Conservation (phyloP, 2,113 vertebrate species). For the Thunnus maccoyii region DNA sequence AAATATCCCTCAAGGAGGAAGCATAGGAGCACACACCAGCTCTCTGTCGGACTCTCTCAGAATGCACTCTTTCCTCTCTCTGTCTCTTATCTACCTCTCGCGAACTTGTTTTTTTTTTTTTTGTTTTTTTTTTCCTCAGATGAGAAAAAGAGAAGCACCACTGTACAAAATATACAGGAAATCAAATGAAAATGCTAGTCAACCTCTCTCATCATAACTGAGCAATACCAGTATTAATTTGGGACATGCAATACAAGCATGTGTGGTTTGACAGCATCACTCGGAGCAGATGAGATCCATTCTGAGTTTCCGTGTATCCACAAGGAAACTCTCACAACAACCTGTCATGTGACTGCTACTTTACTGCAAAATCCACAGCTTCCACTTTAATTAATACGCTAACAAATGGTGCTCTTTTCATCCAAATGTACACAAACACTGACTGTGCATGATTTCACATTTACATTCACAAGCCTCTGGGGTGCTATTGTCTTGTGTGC, state of each 20-base stretch:
- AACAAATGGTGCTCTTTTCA: conserved; percentile 41
- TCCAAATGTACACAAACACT: conserved; percentile 77
- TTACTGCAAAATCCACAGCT: conserved; percentile 76
- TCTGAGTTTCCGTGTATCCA: conserved; percentile 36
- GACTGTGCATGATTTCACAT: conserved; percentile 84
- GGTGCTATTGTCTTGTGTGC: conserved; percentile 85
- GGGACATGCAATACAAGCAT: background rate
- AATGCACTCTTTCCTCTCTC: conserved; percentile 39
- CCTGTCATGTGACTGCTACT: conserved; percentile 51
- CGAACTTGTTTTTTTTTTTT: conserved; percentile 2
- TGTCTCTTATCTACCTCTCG: conserved; percentile 26
- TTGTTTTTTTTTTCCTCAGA: background rate
- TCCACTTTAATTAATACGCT: background rate
- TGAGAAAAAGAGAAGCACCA: conserved; percentile 56
- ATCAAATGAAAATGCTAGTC: conserved; percentile 22
- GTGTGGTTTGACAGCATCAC: conserved; percentile 7
- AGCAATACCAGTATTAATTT: conserved; percentile 7
- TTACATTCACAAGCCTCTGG: conserved; percentile 91
- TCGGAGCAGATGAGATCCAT: background rate
- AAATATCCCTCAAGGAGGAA: conserved; percentile 73
- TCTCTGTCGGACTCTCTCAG: conserved; percentile 2
- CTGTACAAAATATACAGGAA: conserved; percentile 63
- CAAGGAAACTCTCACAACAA: conserved; percentile 55
- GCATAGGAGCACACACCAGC: conserved; percentile 44
- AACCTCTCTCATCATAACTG: conserved; percentile 6